These are phyloP conservation scores for Euwallacea similis DNA, from an alignment of 1,140 invertebrate species.

Conservation along the genomic window DNA sequence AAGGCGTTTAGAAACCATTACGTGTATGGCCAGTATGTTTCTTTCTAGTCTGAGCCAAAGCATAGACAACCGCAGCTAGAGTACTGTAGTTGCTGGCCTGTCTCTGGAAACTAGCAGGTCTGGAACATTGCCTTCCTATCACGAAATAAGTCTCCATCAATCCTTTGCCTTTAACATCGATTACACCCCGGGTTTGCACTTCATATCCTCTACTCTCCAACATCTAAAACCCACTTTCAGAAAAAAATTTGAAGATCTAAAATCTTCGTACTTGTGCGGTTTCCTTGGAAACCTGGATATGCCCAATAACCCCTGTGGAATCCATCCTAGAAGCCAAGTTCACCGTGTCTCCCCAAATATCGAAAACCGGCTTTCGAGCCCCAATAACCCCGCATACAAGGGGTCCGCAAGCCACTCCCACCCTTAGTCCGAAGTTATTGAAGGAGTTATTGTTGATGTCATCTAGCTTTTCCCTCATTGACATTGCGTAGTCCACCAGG, in stretches of 20 bases:
- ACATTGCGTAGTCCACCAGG: slow-evolving; percentile 91
- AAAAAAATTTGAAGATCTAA: background rate
- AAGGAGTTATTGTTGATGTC: slow-evolving; percentile 96
- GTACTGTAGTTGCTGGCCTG: slow-evolving; percentile 75
- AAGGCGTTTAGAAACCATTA: slow-evolving; percentile 41
- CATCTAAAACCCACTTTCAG: slow-evolving; percentile 57
- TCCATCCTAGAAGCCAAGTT: slow-evolving; percentile 96
- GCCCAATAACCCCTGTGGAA: slow-evolving; percentile 82
- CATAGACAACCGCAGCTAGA: slow-evolving; percentile 84
- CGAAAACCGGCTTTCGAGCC: slow-evolving; percentile 95
- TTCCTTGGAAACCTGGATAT: slow-evolving; percentile 84
- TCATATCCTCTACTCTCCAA: slow-evolving; percentile 71
- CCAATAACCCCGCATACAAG: slow-evolving; percentile 97
- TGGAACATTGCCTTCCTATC: slow-evolving; percentile 61
- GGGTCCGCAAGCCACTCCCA: slow-evolving; percentile 90
- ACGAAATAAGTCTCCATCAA: slow-evolving; percentile 95
- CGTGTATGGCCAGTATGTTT: slow-evolving; percentile 60
- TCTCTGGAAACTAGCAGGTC: slow-evolving; percentile 60
- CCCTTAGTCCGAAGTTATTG: slow-evolving; percentile 93
- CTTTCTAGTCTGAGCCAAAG: slow-evolving; percentile 73
- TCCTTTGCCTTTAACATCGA: slow-evolving; percentile 93
- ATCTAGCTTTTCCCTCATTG: slow-evolving; percentile 85
- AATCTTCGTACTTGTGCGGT: slow-evolving; percentile 70
- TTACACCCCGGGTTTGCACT: slow-evolving; percentile 74
- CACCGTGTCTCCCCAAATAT: slow-evolving; percentile 95